Base-by-base conservation (phyloP, 2,888 invertebrate species). In the Trichogramma evanescens region DNA sequence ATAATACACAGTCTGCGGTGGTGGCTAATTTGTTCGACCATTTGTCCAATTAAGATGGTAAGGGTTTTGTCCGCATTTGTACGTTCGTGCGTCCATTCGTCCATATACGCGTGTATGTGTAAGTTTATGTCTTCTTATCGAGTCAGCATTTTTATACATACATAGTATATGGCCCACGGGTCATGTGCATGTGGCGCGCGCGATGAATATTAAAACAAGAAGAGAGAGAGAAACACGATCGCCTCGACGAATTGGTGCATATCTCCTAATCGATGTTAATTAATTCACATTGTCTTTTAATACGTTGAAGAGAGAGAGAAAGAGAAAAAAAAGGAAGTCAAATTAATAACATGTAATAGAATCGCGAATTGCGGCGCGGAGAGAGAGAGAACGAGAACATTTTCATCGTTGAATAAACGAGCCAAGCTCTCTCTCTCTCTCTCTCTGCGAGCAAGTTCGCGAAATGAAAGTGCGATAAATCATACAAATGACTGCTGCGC, bases 21-120 rank as follows among this genome's bases (percentile, higher is more conserved):
- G 26, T 50, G 55, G 53, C 62, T 50, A 59, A 59, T 62, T 62
- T 62, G 62, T 62, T 56, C 54, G 59, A 54, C 63, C 51, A 61
- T 63, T 61, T 63, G 63, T 61, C 61, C 63, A 63, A 63, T 63
- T 63, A 63, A 57, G 59, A 43, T 61, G 56, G 56, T 63, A 26
- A 26, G 26, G 26, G 26, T 26, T 26, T 26, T 26, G 26, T 26
- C 26, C 56, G 56, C 38, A 6, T 40, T n/a, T 13, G 43, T 26
- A 42, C 8, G 42, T 26, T 26, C n/a, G 56, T 10, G 13, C 41
- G 49, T 26, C 50, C n/a, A 46, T 38, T 50, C 13, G 7, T 9
- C 5, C 52, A 41, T 43, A 44, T 50, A 6, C 26, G 26, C 46
- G 46, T 41, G 41, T 46, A 46, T 46, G n/a, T n/a, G 46, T 13